Evolutionary conservation across 2,888 invertebrate genomes (phyloP).

Genomic region (Dolichomitus sp.): DNA sequence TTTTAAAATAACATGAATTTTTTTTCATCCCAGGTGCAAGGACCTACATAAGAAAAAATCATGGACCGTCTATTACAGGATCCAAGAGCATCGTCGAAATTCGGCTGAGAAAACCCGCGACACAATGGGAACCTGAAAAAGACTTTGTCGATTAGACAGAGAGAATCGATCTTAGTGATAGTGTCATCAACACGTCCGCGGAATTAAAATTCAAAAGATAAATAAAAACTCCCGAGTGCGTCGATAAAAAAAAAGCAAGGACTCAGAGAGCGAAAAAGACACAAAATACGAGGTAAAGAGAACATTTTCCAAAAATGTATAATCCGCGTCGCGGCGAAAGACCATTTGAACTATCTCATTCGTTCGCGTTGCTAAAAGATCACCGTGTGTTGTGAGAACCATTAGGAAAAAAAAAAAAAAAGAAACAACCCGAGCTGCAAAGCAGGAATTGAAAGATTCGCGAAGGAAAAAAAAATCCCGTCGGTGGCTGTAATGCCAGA

Average conservation of each 20-base stretch:
- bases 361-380: constrained; percentile 64
- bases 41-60: constrained; percentile 63
- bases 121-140: constrained; percentile 85
- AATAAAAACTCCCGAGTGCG: constrained; percentile 4
- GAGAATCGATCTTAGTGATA: constrained; percentile 75
- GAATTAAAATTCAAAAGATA: constrained; percentile 6
- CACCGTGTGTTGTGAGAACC: constrained; percentile 65
- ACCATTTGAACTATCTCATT: constrained; percentile 54
- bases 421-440: background rate
- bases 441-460: background rate
- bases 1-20: background rate
- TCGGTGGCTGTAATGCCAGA: constrained; percentile 85
- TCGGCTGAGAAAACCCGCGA: constrained; percentile 80
- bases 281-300: constrained; percentile 11
- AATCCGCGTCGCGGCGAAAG: constrained; percentile 40
- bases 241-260: background rate
- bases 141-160: constrained; percentile 79
- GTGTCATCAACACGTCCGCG: constrained; percentile 64
- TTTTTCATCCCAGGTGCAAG: constrained; percentile 53
- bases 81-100: constrained; percentile 84
- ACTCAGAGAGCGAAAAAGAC: background rate
- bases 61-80: constrained; percentile 84
- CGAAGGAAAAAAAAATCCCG: constrained; percentile 66
- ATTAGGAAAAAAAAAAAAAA: background rate
- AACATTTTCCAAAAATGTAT: constrained; percentile 62